Percentiles rank a stretch among this genome's conserved stretches.
phyloP scores from a whole-genome alignment of 2,797 vertebrate species.

The Rhodeus uyekii region DNA sequence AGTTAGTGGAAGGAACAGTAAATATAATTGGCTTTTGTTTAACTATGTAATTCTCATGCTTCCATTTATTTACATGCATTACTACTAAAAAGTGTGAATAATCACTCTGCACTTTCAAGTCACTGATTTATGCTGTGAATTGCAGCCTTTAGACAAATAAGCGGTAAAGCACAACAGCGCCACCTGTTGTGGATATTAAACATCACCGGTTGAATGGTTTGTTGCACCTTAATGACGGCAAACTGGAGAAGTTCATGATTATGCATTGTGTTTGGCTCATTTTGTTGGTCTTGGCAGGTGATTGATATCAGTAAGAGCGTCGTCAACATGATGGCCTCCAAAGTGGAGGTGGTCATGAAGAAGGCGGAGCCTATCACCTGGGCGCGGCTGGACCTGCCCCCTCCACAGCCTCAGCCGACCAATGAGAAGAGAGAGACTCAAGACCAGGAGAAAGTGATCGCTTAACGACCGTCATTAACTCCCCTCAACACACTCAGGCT shows the following conservation, averaged over 20 bases:
- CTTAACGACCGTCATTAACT: neutral
- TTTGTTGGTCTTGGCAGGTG: constrained; percentile 69
- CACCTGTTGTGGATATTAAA: neutral
- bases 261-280: neutral
- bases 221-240: neutral
- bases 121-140: neutral
- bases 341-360: constrained; percentile 91
- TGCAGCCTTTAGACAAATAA: neutral
- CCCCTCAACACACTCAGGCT: neutral
- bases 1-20: no score
- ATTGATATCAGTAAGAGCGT: constrained; percentile 89
- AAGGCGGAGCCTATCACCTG: constrained; percentile 91
- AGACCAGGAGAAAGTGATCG: constrained; percentile 36
- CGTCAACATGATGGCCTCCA: constrained; percentile 90
- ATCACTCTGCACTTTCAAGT: neutral
- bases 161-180: neutral
- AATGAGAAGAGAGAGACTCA: constrained; percentile 58
- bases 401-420: constrained; percentile 56
- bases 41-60: neutral
- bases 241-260: neutral
- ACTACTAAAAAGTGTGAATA: neutral
- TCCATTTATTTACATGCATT: neutral
- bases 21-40: no score
- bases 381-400: constrained; percentile 90
- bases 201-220: neutral